phyloP scores from a whole-genome alignment of 1,140 invertebrate genomes.

The Dryas iulia region DNA sequence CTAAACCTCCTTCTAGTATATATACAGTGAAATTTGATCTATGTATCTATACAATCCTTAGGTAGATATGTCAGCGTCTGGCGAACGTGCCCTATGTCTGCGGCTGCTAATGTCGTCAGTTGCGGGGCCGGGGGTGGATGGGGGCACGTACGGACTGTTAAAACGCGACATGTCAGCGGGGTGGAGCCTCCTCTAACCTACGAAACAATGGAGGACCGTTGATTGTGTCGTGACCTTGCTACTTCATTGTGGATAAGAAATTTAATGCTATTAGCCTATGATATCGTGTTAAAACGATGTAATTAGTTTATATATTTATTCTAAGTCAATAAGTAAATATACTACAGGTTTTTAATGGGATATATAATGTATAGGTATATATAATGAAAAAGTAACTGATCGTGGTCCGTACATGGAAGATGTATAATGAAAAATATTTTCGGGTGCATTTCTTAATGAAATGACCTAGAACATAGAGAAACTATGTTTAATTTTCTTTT shows the following conservation, averaged over 20 bases:
- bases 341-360: too few relatives aligned
- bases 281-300: too few relatives aligned
- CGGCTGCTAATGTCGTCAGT: conserved; percentile 75
- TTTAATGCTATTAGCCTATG: background rate
- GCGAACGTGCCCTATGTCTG: conserved; percentile 68
- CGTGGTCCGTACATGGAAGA: too few relatives aligned
- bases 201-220: conserved; percentile 52
- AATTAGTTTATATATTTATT: background rate
- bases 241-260: conserved; percentile 39
- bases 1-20: too few relatives aligned
- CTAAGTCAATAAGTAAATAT: background rate
- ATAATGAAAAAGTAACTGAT: too few relatives aligned
- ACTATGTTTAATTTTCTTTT: too few relatives aligned
- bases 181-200: conserved; percentile 53
- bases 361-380: too few relatives aligned
- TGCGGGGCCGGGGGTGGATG: conserved; percentile 26
- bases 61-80: conserved; percentile 59
- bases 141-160: conserved; percentile 69
- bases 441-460: too few relatives aligned
- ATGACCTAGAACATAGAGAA: too few relatives aligned
- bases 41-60: conserved; percentile 25
- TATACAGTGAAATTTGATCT: background rate
- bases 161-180: conserved; percentile 75
- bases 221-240: conserved; percentile 66
- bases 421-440: too few relatives aligned